Evolutionary conservation across 2,797 vertebrate genomes (phyloP).

Genomic region (Spheniscus humboldti): DNA sequence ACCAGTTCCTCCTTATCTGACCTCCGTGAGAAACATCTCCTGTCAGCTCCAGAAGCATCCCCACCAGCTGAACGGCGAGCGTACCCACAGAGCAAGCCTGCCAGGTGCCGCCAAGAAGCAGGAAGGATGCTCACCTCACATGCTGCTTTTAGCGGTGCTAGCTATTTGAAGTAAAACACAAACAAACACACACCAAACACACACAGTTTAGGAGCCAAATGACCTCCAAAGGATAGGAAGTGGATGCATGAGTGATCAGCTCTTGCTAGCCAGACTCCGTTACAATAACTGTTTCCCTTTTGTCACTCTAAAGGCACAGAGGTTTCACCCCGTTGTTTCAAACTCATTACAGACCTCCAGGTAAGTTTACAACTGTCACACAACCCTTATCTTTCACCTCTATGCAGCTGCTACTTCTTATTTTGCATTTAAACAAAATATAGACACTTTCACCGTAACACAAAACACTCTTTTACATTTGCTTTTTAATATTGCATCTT

Average conservation of each 20-base stretch:
- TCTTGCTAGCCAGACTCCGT: neutral
- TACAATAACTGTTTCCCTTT: neutral
- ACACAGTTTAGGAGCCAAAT: neutral
- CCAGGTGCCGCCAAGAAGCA: neutral
- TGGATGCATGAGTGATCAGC: neutral
- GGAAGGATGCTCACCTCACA: neutral
- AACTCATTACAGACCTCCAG: neutral
- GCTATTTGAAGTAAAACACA: neutral
- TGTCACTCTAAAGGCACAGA: neutral
- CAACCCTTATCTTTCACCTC: neutral
- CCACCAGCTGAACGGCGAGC: fast-evolving
- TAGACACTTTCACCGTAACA: neutral
- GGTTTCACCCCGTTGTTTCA: neutral
- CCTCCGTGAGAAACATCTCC: neutral
- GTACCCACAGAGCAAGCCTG: neutral
- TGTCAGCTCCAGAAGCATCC: neutral
- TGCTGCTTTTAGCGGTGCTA: neutral
- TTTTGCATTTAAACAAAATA: neutral
- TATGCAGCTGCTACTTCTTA: neutral
- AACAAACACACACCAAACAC: neutral
- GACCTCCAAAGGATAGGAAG: neutral
- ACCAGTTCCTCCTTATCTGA: neutral
- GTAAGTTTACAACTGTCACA: neutral
- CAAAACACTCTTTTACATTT: neutral
- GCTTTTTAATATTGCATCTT: neutral